phyloP scores from a whole-genome alignment of 2,113 vertebrate species.

The Myiozetetes cayanensis region DNA sequence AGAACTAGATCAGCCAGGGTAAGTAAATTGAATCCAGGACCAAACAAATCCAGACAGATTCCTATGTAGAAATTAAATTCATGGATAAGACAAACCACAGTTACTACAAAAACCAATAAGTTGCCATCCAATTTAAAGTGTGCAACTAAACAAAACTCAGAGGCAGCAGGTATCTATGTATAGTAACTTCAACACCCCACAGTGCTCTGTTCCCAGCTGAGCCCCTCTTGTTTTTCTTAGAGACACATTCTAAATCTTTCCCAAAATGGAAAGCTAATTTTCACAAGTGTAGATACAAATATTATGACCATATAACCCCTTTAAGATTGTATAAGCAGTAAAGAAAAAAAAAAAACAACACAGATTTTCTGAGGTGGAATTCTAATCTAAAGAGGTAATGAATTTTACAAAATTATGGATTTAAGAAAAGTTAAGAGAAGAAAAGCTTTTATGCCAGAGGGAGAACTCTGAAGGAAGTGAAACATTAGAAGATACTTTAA shows the following conservation, averaged over 20 bases:
- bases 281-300: neutral
- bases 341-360: neutral
- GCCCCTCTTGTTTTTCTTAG: neutral
- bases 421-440: neutral
- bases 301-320: neutral
- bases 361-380: neutral
- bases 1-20: neutral
- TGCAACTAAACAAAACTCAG: neutral
- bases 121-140: neutral
- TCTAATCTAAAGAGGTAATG: neutral
- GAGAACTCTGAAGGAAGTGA: neutral
- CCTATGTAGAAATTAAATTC: neutral
- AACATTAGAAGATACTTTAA: neutral
- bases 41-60: neutral
- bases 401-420: neutral
- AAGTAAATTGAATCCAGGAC: neutral
- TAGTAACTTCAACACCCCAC: neutral
- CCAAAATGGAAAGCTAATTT: neutral
- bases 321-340: neutral
- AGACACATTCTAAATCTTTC: neutral
- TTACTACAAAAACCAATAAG: neutral
- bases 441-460: neutral
- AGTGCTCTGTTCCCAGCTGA: neutral
- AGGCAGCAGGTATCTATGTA: accelerated
- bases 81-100: neutral